Evolutionary conservation across 2,113 vertebrate genomes (phyloP).

Genomic region (Typhlomys cinereus): DNA sequence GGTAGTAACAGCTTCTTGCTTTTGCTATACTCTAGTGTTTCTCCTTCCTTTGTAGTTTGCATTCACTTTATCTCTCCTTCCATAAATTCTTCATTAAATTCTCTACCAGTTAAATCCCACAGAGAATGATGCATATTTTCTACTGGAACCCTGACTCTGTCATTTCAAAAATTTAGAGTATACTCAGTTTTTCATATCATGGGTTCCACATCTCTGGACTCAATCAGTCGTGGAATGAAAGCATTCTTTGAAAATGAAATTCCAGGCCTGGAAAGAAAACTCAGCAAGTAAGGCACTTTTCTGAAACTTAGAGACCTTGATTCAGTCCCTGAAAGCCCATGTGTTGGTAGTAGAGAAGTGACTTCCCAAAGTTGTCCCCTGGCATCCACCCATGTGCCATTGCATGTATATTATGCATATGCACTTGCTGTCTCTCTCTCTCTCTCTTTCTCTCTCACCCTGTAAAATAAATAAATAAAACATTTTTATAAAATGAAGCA

Average conservation of each 20-base stretch:
- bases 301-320: too few species aligned
- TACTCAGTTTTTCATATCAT: neutral
- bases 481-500: too few species aligned
- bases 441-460: too few species aligned
- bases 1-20: neutral
- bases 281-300: too few species aligned
- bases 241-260: constrained; percentile 17
- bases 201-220: neutral
- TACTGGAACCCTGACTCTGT: neutral
- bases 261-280: too few species aligned
- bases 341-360: too few species aligned
- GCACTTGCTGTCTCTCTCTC: too few species aligned
- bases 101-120: neutral
- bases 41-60: neutral
- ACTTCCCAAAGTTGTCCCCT: too few species aligned
- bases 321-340: too few species aligned
- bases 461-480: too few species aligned
- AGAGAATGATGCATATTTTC: neutral
- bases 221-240: neutral
- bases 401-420: too few species aligned
- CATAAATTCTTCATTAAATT: neutral
- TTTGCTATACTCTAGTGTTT: neutral
- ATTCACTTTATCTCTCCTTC: neutral
- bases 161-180: constrained; percentile 23
- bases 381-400: too few species aligned